Percentiles rank a stretch among this genome's conserved stretches.
Evolutionary conservation across 1,140 invertebrate genomes (phyloP).

Genomic region (Leptoteleia sp.): DNA sequence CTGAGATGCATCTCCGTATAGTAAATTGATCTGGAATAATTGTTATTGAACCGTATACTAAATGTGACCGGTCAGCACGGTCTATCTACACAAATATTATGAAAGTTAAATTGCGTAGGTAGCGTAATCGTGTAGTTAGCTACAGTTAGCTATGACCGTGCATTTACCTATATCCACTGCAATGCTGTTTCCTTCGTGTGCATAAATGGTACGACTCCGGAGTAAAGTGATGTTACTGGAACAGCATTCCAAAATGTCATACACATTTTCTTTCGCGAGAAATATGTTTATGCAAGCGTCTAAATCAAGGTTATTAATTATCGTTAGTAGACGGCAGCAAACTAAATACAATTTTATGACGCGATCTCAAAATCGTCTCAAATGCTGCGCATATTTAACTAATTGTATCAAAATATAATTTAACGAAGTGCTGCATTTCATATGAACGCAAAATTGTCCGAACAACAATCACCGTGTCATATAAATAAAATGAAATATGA

Average conservation of each 20-base stretch:
- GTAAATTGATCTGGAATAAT: slow-evolving; percentile 20
- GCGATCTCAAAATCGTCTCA: too few relatives aligned
- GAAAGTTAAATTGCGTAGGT: slow-evolving; percentile 43
- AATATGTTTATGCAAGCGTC: too few relatives aligned
- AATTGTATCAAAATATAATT: too few relatives aligned
- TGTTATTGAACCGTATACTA: slow-evolving; percentile 12
- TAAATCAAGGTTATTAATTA: too few relatives aligned
- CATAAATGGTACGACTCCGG: slow-evolving; percentile 41
- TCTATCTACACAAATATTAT: slow-evolving; percentile 36
- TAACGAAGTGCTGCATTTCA: too few relatives aligned
- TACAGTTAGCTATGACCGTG: slow-evolving; percentile 31
- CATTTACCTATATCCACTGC: slow-evolving; percentile 26
- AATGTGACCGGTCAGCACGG: slow-evolving; percentile 5
- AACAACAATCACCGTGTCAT: too few relatives aligned
- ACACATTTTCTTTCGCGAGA: slow-evolving; percentile 46
- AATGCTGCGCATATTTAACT: too few relatives aligned
- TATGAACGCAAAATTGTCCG: too few relatives aligned
- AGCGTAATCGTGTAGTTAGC: slow-evolving; percentile 43
- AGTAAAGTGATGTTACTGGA: slow-evolving; percentile 45
- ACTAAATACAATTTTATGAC: too few relatives aligned
- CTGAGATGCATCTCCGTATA: not conserved
- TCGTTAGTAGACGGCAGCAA: too few relatives aligned
- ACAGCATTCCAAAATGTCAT: slow-evolving; percentile 48
- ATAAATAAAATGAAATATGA: too few relatives aligned
- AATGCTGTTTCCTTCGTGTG: slow-evolving; percentile 42